Conservation (phyloP, 1,140 invertebrate species). For the Aricia agestis region DNA sequence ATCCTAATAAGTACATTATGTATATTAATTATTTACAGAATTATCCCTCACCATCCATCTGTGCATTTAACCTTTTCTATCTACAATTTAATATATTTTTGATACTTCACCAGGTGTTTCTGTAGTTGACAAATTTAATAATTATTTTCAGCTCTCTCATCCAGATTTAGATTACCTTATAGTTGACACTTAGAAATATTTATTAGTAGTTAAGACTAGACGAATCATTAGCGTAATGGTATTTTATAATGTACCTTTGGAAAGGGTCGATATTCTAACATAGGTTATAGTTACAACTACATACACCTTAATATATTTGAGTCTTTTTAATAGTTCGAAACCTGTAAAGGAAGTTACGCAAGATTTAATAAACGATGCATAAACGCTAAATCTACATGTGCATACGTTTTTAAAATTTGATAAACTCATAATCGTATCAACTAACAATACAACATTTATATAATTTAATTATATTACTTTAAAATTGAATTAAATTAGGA, state of each 20-base stretch:
- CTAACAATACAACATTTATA: constrained; percentile 3
- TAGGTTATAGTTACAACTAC: background rate
- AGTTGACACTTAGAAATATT: background rate
- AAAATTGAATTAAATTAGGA: background rate
- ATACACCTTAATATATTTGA: background rate
- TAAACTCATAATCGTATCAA: background rate
- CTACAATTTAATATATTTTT: constrained; percentile 15
- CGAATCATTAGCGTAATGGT: background rate
- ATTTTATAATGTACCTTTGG: constrained; percentile 4
- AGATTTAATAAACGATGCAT: background rate
- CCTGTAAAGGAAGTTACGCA: background rate
- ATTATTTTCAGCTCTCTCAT: background rate
- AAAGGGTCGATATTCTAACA: background rate
- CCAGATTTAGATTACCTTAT: background rate
- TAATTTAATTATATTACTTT: background rate
- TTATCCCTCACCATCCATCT: constrained; percentile 25
- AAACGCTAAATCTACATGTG: background rate
- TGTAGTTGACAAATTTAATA: background rate
- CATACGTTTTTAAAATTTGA: constrained; percentile 1
- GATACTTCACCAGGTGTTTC: background rate
- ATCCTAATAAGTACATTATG: constrained; percentile 34
- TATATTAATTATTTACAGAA: constrained; percentile 53
- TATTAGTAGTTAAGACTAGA: background rate
- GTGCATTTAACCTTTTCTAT: constrained; percentile 24
- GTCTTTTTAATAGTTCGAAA: constrained; percentile 1